phyloP scores from a whole-genome alignment of 2,113 vertebrate species.

The Polypterus senegalus region DNA sequence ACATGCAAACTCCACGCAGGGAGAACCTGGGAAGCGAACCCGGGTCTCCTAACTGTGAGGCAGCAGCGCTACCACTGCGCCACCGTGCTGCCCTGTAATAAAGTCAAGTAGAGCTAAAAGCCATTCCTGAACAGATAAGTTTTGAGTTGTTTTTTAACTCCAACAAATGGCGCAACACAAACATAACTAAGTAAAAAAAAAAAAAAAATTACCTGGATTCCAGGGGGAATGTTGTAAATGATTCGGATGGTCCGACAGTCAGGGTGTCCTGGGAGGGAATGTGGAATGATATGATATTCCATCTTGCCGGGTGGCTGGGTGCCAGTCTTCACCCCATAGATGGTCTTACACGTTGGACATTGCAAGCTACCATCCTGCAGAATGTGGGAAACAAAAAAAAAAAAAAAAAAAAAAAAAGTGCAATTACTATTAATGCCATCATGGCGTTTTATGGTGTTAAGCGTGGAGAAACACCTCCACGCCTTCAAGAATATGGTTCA shows the following conservation, averaged over 20 bases:
- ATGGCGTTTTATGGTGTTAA: neutral
- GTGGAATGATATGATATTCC: conserved; percentile 92
- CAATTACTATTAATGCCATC: neutral
- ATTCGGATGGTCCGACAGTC: conserved; percentile 88
- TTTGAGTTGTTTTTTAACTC: neutral
- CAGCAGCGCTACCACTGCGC: conserved; percentile 7
- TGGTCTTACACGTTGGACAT: conserved; percentile 92
- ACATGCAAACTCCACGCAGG: no score
- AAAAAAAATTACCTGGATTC: conserved; percentile 68
- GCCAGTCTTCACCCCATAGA: conserved; percentile 89
- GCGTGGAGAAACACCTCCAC: neutral
- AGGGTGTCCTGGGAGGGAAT: conserved; percentile 76
- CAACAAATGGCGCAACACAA: neutral
- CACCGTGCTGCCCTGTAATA: neutral
- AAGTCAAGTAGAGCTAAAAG: neutral
- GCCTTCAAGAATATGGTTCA: neutral
- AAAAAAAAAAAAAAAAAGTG: neutral
- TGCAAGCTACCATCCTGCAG: conserved; percentile 84
- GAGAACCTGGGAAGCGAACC: no score
- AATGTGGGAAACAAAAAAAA: neutral
- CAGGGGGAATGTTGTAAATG: conserved; percentile 86
- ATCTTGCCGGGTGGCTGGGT: conserved; percentile 92
- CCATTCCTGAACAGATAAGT: neutral
- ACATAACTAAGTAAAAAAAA: neutral
- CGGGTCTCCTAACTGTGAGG: neutral